Conservation (phyloP, 2,113 vertebrate species). For the Lasiurus borealis region DNA sequence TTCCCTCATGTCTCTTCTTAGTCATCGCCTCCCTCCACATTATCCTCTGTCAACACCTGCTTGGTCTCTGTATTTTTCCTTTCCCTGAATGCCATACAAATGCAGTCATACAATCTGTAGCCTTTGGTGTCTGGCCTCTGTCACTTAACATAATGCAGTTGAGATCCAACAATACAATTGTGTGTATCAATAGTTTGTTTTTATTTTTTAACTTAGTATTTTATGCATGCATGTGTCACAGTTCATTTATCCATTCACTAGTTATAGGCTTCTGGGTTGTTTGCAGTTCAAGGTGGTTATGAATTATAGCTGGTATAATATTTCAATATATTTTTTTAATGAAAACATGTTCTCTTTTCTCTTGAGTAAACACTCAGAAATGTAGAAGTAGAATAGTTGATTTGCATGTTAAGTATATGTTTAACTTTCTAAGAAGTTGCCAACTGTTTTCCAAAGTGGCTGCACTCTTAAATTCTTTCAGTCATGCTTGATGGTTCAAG, state of each 20-base stretch:
- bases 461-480: background rate
- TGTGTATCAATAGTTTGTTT: background rate
- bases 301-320: background rate
- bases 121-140: background rate
- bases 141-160: background rate
- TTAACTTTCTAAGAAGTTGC: slow-evolving; percentile 28
- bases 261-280: background rate
- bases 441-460: background rate
- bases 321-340: background rate
- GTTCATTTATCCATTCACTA: background rate
- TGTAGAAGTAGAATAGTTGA: background rate
- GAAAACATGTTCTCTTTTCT: background rate
- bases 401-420: background rate
- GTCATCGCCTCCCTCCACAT: background rate
- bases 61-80: background rate
- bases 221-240: background rate
- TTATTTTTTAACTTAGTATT: background rate
- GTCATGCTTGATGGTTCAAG: background rate
- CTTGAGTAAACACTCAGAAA: background rate
- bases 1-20: background rate
- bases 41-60: background rate
- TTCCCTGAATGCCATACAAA: background rate
- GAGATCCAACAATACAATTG: background rate
- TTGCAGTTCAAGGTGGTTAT: background rate
- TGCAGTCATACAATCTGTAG: background rate